Percentiles rank a stretch among this genome's conserved stretches.
Conservation (phyloP, 2,797 vertebrate species). For the Bradypodion ventrale region DNA sequence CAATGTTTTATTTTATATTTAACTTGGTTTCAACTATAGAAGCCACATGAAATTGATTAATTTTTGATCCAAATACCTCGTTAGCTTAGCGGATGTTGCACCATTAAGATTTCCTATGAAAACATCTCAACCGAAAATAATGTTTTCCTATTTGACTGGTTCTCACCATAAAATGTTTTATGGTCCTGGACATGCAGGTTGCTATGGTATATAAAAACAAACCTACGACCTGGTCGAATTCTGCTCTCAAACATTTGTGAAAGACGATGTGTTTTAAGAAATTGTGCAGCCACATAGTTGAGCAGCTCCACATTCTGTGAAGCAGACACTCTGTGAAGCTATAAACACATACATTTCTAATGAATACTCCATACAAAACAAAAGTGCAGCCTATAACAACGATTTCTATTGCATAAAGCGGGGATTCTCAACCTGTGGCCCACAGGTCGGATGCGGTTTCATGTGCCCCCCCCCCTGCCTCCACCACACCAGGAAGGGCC, state of each 20-base stretch:
- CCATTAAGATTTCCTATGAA: neutral
- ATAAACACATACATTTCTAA: neutral
- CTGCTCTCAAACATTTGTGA: neutral
- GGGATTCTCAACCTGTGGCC: no score
- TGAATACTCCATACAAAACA: neutral
- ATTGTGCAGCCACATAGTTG: conserved; percentile 7
- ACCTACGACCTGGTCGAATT: neutral
- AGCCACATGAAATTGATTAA: neutral
- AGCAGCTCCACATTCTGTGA: neutral
- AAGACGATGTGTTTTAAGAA: conserved; percentile 15
- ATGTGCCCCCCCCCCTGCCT: no score
- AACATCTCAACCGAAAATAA: neutral
- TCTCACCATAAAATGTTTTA: conserved; percentile 4
- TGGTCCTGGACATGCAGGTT: conserved; percentile 3
- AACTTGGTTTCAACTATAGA: neutral
- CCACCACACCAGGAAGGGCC: no score
- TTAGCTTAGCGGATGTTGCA: neutral
- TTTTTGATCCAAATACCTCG: neutral
- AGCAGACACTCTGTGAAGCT: neutral
- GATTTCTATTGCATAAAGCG: neutral
- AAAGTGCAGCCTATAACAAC: neutral
- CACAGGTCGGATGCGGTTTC: no score
- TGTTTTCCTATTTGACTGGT: neutral
- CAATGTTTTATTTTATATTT: neutral
- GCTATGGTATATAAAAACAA: conserved; percentile 11